phyloP scores from a whole-genome alignment of 2,888 invertebrate species.

The Cybosia mesomella region DNA sequence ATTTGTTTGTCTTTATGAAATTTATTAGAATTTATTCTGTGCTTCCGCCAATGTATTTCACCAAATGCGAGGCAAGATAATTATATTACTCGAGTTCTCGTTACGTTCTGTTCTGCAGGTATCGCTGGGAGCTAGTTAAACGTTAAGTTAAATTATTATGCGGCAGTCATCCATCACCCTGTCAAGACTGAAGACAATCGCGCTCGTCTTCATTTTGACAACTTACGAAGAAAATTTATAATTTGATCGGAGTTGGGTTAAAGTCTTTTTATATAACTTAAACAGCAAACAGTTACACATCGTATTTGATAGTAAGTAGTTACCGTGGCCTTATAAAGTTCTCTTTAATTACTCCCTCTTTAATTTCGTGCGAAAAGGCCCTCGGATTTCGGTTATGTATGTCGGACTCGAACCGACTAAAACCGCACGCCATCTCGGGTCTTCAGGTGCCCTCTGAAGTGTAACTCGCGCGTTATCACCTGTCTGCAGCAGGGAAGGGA shows the following conservation, averaged over 20 bases:
- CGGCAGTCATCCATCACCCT: constrained; percentile 18
- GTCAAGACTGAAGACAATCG: constrained; percentile 11
- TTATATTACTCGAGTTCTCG: neutral
- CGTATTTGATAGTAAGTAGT: too few relatives aligned
- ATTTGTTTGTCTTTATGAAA: too few relatives aligned
- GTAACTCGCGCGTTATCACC: too few relatives aligned
- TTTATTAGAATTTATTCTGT: too few relatives aligned
- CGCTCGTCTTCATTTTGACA: neutral
- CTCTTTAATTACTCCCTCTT: too few relatives aligned
- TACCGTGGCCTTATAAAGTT: too few relatives aligned
- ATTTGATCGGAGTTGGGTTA: neutral
- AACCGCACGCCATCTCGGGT: too few relatives aligned
- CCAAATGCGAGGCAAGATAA: neutral
- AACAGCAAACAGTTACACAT: neutral
- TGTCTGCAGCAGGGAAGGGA: too few relatives aligned
- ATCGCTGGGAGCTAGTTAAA: constrained; percentile 6
- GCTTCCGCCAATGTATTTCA: neutral
- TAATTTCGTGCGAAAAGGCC: too few relatives aligned
- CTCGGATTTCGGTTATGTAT: too few relatives aligned
- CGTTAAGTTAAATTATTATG: constrained; percentile 3
- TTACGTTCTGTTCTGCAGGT: neutral
- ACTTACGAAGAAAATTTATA: constrained; percentile 12
- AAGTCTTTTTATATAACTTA: neutral
- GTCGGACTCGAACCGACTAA: too few relatives aligned
- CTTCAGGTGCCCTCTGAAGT: too few relatives aligned